Evolutionary conservation across 2,113 vertebrate genomes (phyloP).

Genomic region (Pangasianodon hypophthalmus): DNA sequence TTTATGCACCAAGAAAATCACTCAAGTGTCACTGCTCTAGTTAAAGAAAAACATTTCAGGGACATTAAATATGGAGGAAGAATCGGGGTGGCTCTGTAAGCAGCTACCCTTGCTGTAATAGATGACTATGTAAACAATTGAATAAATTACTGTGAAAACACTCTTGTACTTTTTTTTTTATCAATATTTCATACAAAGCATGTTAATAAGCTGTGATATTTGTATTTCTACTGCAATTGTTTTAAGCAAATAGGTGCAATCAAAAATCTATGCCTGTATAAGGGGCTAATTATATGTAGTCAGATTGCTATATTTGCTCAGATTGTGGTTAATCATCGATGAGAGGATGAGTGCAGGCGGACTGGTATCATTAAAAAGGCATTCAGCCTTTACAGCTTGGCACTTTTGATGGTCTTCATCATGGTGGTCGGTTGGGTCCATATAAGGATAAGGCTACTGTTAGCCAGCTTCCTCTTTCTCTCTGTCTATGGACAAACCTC

Average conservation of each 20-base stretch:
- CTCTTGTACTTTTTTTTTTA: background rate
- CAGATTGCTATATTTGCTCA: background rate
- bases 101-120: background rate
- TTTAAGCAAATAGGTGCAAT: background rate
- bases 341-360: background rate
- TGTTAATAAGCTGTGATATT: background rate
- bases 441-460: slow-evolving; percentile 54
- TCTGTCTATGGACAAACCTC: slow-evolving; percentile 39
- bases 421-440: slow-evolving; percentile 58
- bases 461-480: slow-evolving; percentile 53
- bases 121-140: background rate
- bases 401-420: slow-evolving; percentile 26
- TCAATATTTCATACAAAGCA: background rate
- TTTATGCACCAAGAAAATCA: background rate
- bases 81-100: background rate
- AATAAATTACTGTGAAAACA: background rate
- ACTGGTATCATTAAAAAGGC: background rate
- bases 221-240: background rate
- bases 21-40: background rate
- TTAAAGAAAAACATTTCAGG: background rate
- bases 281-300: background rate
- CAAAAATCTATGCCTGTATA: background rate
- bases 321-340: slow-evolving; percentile 25
- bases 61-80: background rate
- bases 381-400: background rate